phyloP scores from a whole-genome alignment of 2,797 vertebrate species.

The Lutra lutra region DNA sequence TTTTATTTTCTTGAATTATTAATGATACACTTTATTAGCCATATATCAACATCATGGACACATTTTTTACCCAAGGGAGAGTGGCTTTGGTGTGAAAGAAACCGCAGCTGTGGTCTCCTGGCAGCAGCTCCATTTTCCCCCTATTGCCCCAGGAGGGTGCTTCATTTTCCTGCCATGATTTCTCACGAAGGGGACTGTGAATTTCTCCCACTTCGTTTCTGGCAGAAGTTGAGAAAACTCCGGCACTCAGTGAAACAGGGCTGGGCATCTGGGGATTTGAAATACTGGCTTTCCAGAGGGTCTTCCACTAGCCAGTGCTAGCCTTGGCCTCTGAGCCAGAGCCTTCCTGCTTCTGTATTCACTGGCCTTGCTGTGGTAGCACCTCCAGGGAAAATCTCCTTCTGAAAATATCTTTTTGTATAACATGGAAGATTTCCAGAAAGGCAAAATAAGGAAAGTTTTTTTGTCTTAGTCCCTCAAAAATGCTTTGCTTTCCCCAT shows the following conservation, averaged over 20 bases:
- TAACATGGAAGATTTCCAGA: slow-evolving; percentile 47
- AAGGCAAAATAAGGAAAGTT: slow-evolving; percentile 30
- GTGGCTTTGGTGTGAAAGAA: background rate
- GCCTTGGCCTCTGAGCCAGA: background rate
- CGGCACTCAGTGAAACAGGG: background rate
- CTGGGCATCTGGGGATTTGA: slow-evolving; percentile 20
- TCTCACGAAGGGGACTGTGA: slow-evolving; percentile 31
- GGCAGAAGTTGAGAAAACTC: slow-evolving; percentile 14
- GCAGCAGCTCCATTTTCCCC: background rate
- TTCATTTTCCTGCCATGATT: slow-evolving; percentile 43
- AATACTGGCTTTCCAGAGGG: slow-evolving; percentile 9
- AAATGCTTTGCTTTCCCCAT: background rate
- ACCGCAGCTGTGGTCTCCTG: background rate
- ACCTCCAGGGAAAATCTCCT: slow-evolving; percentile 41
- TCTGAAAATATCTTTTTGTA: slow-evolving; percentile 60
- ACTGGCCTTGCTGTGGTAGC: background rate
- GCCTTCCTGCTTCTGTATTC: slow-evolving; percentile 39
- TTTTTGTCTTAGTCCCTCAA: slow-evolving; percentile 5
- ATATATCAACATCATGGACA: background rate
- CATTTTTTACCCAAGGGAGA: background rate
- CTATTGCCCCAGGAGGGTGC: background rate
- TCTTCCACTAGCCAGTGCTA: background rate
- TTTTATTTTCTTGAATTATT: slow-evolving; percentile 68
- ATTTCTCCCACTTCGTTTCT: slow-evolving; percentile 54
- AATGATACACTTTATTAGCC: slow-evolving; percentile 43